These are phyloP conservation scores for Gila robusta DNA, from an alignment of 2,797 vertebrate species.

Conservation along the genomic window DNA sequence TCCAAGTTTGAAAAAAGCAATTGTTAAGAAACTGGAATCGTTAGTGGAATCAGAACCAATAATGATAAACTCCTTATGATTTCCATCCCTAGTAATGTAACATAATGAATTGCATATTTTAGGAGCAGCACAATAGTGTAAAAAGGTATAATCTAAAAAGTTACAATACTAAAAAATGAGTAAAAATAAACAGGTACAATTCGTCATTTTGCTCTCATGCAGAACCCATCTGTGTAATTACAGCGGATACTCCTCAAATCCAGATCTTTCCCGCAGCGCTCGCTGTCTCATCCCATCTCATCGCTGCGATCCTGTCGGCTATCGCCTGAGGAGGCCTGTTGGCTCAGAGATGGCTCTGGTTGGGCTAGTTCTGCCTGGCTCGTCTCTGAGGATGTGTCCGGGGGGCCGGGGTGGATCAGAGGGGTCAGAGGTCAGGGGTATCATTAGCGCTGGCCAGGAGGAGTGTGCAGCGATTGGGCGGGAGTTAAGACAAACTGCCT, in stretches of 20 bases:
- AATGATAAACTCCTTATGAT: neutral
- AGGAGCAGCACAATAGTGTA: neutral
- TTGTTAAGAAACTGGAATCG: neutral
- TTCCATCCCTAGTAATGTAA: neutral
- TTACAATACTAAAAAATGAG: neutral
- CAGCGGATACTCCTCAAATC: neutral
- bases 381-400: constrained; percentile 8
- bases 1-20: too few relatives aligned
- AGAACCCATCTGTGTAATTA: constrained; percentile 3
- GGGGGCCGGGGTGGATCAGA: constrained; percentile 2
- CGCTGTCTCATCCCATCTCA: constrained; percentile 30
- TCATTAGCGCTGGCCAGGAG: constrained; percentile 21
- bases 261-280: constrained; percentile 4
- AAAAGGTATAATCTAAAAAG: neutral
- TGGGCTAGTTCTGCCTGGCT: neutral
- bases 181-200: neutral
- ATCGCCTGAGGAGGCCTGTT: neutral
- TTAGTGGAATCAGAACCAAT: neutral
- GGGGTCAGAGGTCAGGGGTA: constrained; percentile 16
- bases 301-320: neutral
- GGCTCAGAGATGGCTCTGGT: neutral
- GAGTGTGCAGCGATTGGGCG: neutral
- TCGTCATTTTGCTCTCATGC: neutral
- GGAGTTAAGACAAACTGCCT: constrained; percentile 1
- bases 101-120: neutral